Evolutionary conservation across 1,140 invertebrate genomes (phyloP), one percentile per base, ranked within the genome.

Genomic region (Pollicipes pollicipes): DNA sequence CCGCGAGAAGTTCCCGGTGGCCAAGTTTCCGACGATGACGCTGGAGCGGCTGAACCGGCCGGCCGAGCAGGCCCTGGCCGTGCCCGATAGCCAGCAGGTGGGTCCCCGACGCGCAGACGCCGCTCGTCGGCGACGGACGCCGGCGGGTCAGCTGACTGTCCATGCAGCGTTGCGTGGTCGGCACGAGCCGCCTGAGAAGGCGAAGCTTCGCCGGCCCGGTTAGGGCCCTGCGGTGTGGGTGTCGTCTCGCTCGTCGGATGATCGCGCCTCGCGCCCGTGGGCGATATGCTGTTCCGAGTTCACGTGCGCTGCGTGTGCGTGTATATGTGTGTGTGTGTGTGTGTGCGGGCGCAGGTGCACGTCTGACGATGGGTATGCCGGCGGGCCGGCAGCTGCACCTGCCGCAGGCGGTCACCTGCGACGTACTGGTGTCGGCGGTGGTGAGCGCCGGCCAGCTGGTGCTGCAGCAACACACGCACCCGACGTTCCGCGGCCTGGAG

Each of bases 381-480:
- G n/a, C n/a, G n/a, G n/a, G n/a, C 70, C 82, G 85, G 76, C 81
- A 93, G 85, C 82, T 97, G 71, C 87, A 87, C 76, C 81, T 98
- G 68, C 86, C 95, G 71, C 90, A 91, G 77, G 90, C 90, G 67
- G 88, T 97, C n/a, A 91, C 91, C 77, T 93, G 95, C 77, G 94
- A 97, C 80, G 89, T 96, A 1, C 85, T 89, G 68, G 83, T 98
- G 68, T 92, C 89, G 75, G 88, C 87, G 74, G 85, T 95, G 73
- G 85, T 94, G 13, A 86, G 87, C 75, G 88, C 91, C 28, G 88
- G 88, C 69, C 90, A 94, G 77, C 83, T 97, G 75, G 98, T 98
- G 80, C 83, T 98, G 32, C 95, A 98, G 78, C 88, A 95, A 78
- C 93, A 91, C 26, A 88, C 91, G 67, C 94, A 98, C 83, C 93